Conservation (phyloP, 37 sponge, comb jelly and placozoan species). For the Haliclona indistincta region DNA sequence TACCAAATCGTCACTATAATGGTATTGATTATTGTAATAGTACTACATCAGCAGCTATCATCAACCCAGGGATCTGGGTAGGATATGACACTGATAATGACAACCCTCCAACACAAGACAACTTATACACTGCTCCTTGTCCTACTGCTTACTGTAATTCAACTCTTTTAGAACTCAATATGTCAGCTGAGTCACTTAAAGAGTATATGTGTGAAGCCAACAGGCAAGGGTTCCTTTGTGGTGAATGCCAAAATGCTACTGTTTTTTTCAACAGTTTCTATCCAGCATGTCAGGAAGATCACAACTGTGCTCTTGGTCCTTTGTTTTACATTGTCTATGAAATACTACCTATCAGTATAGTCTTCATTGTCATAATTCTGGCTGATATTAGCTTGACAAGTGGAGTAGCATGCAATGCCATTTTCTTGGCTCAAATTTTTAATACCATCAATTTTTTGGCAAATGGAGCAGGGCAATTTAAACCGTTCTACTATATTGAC, state of each 20-base stretch:
- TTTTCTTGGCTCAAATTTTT: slow-evolving; percentile 35
- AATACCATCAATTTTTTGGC: slow-evolving; percentile 12
- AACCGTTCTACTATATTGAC: background rate
- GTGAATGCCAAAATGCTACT: slow-evolving; percentile 19
- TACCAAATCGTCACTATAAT: too few species aligned
- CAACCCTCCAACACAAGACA: background rate
- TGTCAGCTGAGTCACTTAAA: background rate
- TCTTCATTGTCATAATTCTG: slow-evolving; percentile 23
- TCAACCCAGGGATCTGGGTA: slow-evolving; percentile 35
- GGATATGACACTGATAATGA: too few species aligned
- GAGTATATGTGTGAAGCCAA: slow-evolving; percentile 14
- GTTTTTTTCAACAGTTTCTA: slow-evolving; percentile 18
- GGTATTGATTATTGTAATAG: slow-evolving; percentile 3
- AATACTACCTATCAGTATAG: slow-evolving; percentile 19
- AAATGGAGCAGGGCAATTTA: background rate
- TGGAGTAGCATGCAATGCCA: slow-evolving; percentile 21
- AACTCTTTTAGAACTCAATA: background rate
- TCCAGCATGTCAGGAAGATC: slow-evolving; percentile 2
- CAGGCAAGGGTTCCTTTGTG: slow-evolving; percentile 33
- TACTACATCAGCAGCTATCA: slow-evolving; percentile 3
- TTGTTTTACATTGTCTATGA: slow-evolving; percentile 42
- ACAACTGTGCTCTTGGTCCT: slow-evolving; percentile 18
- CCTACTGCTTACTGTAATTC: background rate
- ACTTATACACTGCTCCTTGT: slow-evolving; percentile 30
- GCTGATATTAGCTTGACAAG: slow-evolving; percentile 44